Conservation (phyloP, 2,113 vertebrate species). For the Cavia porcellus region DNA sequence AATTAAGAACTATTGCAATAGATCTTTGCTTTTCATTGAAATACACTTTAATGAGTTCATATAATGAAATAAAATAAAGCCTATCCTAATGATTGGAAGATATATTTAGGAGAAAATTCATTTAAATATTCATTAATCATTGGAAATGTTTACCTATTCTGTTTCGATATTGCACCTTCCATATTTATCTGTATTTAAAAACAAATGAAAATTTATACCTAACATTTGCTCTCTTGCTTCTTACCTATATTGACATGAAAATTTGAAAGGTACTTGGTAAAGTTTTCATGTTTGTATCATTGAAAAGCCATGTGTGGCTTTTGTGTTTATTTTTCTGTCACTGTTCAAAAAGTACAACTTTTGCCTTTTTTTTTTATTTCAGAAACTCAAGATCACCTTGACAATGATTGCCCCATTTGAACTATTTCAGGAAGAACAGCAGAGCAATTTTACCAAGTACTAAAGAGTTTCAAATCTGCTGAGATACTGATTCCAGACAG, state of each 20-base stretch:
- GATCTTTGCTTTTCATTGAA: not conserved
- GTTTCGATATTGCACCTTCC: not conserved
- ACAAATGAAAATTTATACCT: not conserved
- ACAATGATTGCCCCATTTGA: conserved; percentile 80
- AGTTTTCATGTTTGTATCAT: not conserved
- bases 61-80: not conserved
- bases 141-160: not conserved
- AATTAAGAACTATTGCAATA: not conserved
- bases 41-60: not conserved
- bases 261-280: not conserved
- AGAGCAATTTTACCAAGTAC: conserved; percentile 79
- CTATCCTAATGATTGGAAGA: not conserved
- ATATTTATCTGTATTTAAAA: not conserved
- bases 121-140: not conserved
- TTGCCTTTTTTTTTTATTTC: conserved; percentile 56
- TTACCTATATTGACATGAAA: not conserved
- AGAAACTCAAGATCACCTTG: conserved; percentile 80
- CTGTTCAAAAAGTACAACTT: conserved; percentile 54
- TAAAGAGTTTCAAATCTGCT: conserved; percentile 77
- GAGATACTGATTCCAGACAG: conserved; percentile 71
- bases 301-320: not conserved
- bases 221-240: not conserved
- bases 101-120: not conserved
- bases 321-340: not conserved
- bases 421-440: conserved; percentile 74